A percentile compares a stretch with the other conserved stretches of the same genome.
Conservation (phyloP, 2,113 vertebrate genomes). For the Gadus chalcogrammus region DNA sequence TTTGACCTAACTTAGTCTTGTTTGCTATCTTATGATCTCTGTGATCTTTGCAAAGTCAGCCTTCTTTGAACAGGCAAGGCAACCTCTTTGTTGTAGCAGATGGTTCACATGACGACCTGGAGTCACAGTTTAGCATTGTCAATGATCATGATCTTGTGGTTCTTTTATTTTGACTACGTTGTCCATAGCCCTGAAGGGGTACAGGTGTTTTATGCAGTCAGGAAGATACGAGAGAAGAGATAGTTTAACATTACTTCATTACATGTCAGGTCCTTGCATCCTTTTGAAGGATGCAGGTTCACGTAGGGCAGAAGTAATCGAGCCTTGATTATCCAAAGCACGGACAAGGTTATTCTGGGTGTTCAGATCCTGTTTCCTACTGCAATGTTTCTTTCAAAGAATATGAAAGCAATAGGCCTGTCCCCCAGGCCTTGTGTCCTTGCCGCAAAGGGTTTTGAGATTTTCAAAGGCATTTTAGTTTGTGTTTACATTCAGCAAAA, state of each 20-base stretch:
- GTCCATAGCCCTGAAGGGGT: slow-evolving; percentile 15
- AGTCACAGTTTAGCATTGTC: slow-evolving; percentile 13
- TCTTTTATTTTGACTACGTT: slow-evolving; percentile 19
- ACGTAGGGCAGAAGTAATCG: neutral
- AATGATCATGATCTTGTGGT: slow-evolving; percentile 11
- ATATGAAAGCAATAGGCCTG: slow-evolving; percentile 18
- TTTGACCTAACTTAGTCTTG: slow-evolving; percentile 43
- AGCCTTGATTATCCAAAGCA: slow-evolving; percentile 9
- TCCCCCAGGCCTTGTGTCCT: neutral
- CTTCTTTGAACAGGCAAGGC: slow-evolving; percentile 10
- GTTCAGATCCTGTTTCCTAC: slow-evolving; percentile 11
- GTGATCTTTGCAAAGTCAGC: slow-evolving; percentile 26
- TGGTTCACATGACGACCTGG: slow-evolving; percentile 37
- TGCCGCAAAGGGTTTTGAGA: slow-evolving; percentile 8
- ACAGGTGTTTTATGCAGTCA: slow-evolving; percentile 22
- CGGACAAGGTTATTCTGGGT: neutral
- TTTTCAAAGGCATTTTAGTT: slow-evolving; percentile 14
- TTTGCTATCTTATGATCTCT: slow-evolving; percentile 32
- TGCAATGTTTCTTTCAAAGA: slow-evolving; percentile 19
- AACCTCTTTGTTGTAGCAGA: slow-evolving; percentile 30
- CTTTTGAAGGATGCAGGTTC: neutral
- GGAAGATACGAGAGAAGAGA: slow-evolving; percentile 11
- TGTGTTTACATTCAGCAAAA: neutral
- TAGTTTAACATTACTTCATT: slow-evolving; percentile 26
- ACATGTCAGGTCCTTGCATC: slow-evolving; percentile 2